Conservation (phyloP, 2,888 invertebrate species). For the Polydrusus pterygomalis region DNA sequence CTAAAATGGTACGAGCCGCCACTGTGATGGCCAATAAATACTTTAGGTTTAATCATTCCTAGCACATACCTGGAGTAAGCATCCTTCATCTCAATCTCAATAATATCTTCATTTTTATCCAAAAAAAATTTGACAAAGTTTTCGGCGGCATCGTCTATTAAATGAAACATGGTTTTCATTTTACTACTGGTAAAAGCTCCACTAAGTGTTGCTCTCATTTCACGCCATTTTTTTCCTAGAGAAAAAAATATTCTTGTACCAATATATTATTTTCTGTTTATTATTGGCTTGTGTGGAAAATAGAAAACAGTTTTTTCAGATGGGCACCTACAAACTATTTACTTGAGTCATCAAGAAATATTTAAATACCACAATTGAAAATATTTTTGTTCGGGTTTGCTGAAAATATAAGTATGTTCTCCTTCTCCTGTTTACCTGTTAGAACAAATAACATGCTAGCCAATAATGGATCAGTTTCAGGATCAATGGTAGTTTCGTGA, state of each 20-base stretch:
- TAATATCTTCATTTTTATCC: slow-evolving; percentile 58
- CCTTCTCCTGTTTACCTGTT: slow-evolving; percentile 60
- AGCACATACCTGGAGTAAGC: slow-evolving; percentile 68
- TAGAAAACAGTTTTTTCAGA: too few relatives aligned
- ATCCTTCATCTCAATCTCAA: slow-evolving; percentile 71
- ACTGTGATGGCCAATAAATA: too few relatives aligned
- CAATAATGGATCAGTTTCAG: slow-evolving; percentile 72
- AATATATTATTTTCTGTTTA: too few relatives aligned
- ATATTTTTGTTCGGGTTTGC: too few relatives aligned
- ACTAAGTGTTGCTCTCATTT: slow-evolving; percentile 66
- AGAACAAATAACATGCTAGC: slow-evolving; percentile 67
- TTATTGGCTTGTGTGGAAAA: too few relatives aligned
- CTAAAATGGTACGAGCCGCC: too few relatives aligned
- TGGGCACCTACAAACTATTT: too few relatives aligned
- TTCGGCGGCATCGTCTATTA: slow-evolving; percentile 61
- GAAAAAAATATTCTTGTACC: not conserved
- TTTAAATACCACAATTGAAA: too few relatives aligned
- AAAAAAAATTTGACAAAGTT: slow-evolving; percentile 60
- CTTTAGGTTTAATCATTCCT: too few relatives aligned
- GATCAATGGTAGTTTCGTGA: slow-evolving; percentile 60
- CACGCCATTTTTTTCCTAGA: slow-evolving; percentile 63
- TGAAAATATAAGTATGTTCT: too few relatives aligned
- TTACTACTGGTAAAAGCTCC: slow-evolving; percentile 68
- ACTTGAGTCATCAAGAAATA: too few relatives aligned
- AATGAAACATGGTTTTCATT: slow-evolving; percentile 66